A percentile compares a stretch with the other conserved stretches of the same genome.
These are phyloP conservation scores for Actias luna DNA, from an alignment of 2,888 invertebrate species.

Conservation along the genomic window DNA sequence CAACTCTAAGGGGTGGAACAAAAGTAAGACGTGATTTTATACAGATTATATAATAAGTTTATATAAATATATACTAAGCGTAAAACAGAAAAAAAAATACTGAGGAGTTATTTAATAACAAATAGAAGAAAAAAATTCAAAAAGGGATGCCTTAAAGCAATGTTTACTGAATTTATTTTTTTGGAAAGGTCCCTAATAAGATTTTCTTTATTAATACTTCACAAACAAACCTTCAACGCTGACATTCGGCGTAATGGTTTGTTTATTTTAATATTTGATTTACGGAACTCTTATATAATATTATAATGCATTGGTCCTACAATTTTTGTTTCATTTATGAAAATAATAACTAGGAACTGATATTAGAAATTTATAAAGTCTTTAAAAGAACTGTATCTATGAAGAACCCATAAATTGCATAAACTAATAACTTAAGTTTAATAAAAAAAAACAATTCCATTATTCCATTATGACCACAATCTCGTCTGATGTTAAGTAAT, in stretches of 20 bases:
- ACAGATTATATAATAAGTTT: not conserved
- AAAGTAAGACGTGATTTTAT: too few species aligned
- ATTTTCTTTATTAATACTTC: slow-evolving; percentile 35
- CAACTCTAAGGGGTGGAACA: too few species aligned
- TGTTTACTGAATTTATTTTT: slow-evolving; percentile 30
- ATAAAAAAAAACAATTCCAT: too few species aligned
- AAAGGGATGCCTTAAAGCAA: slow-evolving; percentile 14
- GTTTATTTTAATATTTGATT: slow-evolving; percentile 2
- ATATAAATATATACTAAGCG: not conserved
- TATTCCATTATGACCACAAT: too few species aligned
- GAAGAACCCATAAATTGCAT: too few species aligned
- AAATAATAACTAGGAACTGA: not conserved
- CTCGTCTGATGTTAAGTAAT: too few species aligned
- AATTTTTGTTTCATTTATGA: not conserved
- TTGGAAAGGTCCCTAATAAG: slow-evolving; percentile 29
- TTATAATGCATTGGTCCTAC: not conserved
- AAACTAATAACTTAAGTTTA: too few species aligned
- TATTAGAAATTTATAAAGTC: too few species aligned
- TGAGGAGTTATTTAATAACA: slow-evolving; percentile 5
- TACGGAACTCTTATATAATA: not conserved
- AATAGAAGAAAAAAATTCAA: slow-evolving; percentile 14
- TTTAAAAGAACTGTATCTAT: too few species aligned
- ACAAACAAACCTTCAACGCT: slow-evolving; percentile 28
- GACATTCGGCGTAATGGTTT: slow-evolving; percentile 24
- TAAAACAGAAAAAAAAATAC: not conserved